phyloP scores from a whole-genome alignment of 2,113 vertebrate species.

The Tachuris rubrigastra region DNA sequence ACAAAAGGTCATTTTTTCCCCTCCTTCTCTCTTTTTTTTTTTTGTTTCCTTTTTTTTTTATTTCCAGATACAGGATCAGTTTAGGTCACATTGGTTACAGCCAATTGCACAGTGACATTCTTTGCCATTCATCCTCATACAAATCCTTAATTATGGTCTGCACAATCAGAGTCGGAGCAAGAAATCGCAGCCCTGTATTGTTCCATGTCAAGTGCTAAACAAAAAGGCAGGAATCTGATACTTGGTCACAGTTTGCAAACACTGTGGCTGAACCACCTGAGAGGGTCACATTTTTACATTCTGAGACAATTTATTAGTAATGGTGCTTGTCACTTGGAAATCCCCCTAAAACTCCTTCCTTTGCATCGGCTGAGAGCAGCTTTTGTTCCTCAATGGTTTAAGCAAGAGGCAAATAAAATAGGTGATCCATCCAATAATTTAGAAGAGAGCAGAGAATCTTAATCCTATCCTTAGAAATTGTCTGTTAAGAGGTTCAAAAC shows the following conservation, averaged over 20 bases:
- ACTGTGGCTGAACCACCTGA: constrained; percentile 71
- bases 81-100: constrained; percentile 59
- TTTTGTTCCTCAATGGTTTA: constrained; percentile 31
- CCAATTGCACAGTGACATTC: constrained; percentile 62
- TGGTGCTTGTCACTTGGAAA: constrained; percentile 66
- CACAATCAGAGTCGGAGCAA: constrained; percentile 25
- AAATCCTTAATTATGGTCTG: constrained; percentile 58
- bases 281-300: constrained; percentile 72
- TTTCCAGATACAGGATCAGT: constrained; percentile 9
- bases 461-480: neutral
- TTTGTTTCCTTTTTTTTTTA: neutral
- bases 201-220: constrained; percentile 59
- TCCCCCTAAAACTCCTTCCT: constrained; percentile 23
- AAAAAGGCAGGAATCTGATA: constrained; percentile 75
- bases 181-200: constrained; percentile 36
- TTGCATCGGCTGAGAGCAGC: neutral
- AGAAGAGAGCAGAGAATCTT: neutral
- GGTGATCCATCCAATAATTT: neutral
- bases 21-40: neutral
- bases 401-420: constrained; percentile 32
- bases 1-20: constrained; percentile 19
- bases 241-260: constrained; percentile 85
- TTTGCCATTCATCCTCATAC: constrained; percentile 47
- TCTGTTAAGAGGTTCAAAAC: neutral
- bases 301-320: constrained; percentile 71